A percentile compares a stretch with the other conserved stretches of the same genome.
Conservation (phyloP, 2,113 vertebrate genomes). For the Trogon melanurus region DNA sequence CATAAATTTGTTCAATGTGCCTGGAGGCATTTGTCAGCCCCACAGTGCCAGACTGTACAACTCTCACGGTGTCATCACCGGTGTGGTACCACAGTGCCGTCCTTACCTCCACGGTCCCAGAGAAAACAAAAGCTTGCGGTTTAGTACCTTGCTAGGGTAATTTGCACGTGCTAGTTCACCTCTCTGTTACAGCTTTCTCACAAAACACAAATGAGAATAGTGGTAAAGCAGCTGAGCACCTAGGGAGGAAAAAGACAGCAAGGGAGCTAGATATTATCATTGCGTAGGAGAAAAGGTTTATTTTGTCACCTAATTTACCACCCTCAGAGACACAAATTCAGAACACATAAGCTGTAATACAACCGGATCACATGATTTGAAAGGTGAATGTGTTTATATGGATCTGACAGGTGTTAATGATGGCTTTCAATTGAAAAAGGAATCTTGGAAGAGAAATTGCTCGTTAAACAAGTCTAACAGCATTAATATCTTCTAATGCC, state of each 20-base stretch:
- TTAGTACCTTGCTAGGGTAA: background rate
- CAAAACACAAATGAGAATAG: background rate
- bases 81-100: background rate
- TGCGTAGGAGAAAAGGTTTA: background rate
- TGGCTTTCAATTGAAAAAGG: conserved; percentile 12
- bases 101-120: background rate
- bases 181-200: background rate
- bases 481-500: conserved; percentile 4
- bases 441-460: conserved; percentile 1
- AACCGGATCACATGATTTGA: background rate
- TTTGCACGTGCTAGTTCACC: background rate
- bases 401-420: conserved; percentile 27
- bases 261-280: background rate
- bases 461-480: background rate
- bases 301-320: conserved; percentile 14
- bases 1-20: background rate
- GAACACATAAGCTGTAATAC: background rate
- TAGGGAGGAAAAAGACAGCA: background rate
- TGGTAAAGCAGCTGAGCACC: background rate
- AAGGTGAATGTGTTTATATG: background rate
- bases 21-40: background rate
- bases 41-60: background rate
- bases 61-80: background rate
- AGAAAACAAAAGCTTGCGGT: background rate
- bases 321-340: conserved; percentile 3